Base-by-base conservation (phyloP, 2,888 invertebrate genomes). In the Ochropleura plecta region DNA sequence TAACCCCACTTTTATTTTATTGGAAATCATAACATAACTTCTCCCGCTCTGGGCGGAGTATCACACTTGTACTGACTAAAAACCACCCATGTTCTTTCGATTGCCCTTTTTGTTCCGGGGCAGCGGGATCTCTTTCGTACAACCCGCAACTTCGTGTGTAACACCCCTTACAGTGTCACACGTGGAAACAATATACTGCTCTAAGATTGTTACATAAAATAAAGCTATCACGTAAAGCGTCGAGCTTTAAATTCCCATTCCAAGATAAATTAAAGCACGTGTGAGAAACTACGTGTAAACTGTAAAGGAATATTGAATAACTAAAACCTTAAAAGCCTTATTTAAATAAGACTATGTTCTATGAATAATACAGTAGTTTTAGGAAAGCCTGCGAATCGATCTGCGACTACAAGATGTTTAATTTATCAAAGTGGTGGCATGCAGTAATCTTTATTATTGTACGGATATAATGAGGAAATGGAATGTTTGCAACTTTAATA, bases 361-460 rank as follows among this genome's bases (percentile, higher is more conserved):
- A 92, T 93, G 92, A 93, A 94, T 93, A 91, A 93, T 87, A 91
- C 89, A 93, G 85, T 85, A 91, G 91, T 90, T 89, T 89, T 86
- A 88, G 88, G 81, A 70, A 79, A 87, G 83, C 84, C 84, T 81
- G 70, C 78, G 77, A 85, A 90, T 89, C 88, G 84, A 90, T 88
- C 79, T 83, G 85, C 78, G 85, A 81, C 60, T 65, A 85, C 76
- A 86, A 85, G 84, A 83, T 84, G 85, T 87, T 89, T 89, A 83
- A 89, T 90, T 88, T 88, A 76, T 75, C 64, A 82, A 86, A 81
- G 70, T 75, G 73, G 62, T 74, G 55, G 49, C 42, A 66, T 68
- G 64, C 70, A 69, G 68, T 51, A 42, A 68, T 72, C 40, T 59
- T 51, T 51, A 44, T 70, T 73, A 4, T 53, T 18, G 8, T 16